Evolutionary conservation across 2,888 invertebrate genomes (phyloP), one percentile per base, ranked within the genome.

Genomic region (Gordius sp.): DNA sequence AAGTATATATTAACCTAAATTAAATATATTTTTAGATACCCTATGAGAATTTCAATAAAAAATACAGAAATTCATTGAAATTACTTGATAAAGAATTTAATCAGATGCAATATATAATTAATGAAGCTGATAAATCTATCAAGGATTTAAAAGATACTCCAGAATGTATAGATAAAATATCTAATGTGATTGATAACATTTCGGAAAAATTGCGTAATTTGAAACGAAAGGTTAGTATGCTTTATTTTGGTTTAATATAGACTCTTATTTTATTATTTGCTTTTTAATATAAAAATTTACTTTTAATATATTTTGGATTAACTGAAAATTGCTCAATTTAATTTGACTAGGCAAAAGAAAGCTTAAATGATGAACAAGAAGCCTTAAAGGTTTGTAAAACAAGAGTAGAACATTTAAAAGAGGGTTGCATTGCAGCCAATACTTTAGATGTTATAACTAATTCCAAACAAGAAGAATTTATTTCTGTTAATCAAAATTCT

Each of bases 21-120:
- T 33, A 13, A 91, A 73, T 82, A 87, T 57, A 87, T 89, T 26
- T 75, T 91, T 62, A 89, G 89, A 87, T 93, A 61, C 93, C 93
- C 1, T 97, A 93, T 67, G 97, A 97, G 72, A 78, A 93, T 56
- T 74, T 97, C 62, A 97, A 97, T 71, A 93, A 93, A 69, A 84
- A 83, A 65, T 97, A 91, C 69, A 79, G 93, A 58, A 78, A 81
- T 53, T 84, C 89, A 1, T 93, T 97, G 70, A 86, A 91, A 64
- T 79, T 80, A 13, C 72, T 97, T 59, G 93, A 93, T 66, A 75
- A 89, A 59, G 91, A 71, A 60, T 54, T 54, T 25, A 54, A 27
- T 27, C 20, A 26, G 16, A 16, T 54, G 8, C 26, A 54, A 27
- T 8, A 8, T 27, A n/a, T 54, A n/a, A 8, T 25, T 8, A 54